A percentile compares a stretch with the other conserved stretches of the same genome.
These are phyloP conservation scores for Tachysurus vachellii DNA, from an alignment of 2,113 vertebrate species.

Conservation along the genomic window DNA sequence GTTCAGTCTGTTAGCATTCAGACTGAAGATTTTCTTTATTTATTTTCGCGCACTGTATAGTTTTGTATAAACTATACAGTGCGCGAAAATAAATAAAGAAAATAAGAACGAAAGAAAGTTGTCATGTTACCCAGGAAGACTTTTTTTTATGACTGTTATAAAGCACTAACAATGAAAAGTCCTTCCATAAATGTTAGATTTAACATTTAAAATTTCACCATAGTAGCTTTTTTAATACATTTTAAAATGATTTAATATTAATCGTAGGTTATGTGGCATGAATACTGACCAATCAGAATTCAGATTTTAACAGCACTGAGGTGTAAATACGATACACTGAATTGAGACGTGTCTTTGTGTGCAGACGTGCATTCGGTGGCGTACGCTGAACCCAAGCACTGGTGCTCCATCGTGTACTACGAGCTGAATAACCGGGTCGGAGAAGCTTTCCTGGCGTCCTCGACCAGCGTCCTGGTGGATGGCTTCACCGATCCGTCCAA, in stretches of 20 bases:
- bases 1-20: too few relatives aligned
- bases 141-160: neutral
- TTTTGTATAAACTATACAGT: too few relatives aligned
- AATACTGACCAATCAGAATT: neutral
- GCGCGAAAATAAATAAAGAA: too few relatives aligned
- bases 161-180: neutral
- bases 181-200: neutral
- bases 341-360: neutral
- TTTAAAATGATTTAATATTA: neutral
- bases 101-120: too few relatives aligned
- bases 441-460: slow-evolving; percentile 95
- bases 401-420: slow-evolving; percentile 99
- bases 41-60: too few relatives aligned
- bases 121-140: neutral
- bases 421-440: slow-evolving; percentile 98
- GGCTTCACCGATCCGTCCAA: slow-evolving; percentile 99
- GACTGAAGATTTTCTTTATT: too few relatives aligned
- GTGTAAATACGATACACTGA: neutral
- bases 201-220: neutral
- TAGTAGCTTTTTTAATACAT: neutral
- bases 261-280: neutral
- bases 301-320: neutral
- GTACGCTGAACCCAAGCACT: slow-evolving; percentile 96
- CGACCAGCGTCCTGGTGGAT: slow-evolving; percentile 94
- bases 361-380: slow-evolving; percentile 96